These are phyloP conservation scores for Saccopteryx leptura DNA, from an alignment of 2,113 vertebrate genomes.

Conservation along the genomic window DNA sequence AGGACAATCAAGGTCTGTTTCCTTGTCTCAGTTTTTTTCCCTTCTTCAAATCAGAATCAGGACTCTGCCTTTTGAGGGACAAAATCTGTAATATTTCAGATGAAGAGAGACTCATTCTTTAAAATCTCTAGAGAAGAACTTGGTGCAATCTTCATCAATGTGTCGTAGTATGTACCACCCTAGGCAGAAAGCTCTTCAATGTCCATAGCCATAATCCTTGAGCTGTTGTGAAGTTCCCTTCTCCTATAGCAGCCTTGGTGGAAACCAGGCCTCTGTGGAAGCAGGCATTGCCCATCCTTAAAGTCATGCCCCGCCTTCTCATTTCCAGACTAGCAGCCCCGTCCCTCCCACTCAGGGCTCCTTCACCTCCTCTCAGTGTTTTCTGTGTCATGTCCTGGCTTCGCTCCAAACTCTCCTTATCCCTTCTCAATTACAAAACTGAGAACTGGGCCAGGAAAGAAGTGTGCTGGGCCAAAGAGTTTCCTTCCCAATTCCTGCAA, in stretches of 20 bases:
- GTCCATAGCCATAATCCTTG: not conserved
- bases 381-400: conserved; percentile 24
- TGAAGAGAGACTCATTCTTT: not conserved
- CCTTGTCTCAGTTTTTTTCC: not conserved
- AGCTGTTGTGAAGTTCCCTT: not conserved
- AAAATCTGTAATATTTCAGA: not conserved
- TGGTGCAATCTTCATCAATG: not conserved
- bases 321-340: not conserved
- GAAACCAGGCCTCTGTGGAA: not conserved
- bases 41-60: not conserved
- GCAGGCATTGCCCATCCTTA: not conserved
- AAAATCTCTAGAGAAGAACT: conserved; percentile 5
- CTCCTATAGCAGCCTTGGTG: not conserved
- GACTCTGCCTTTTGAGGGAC: not conserved
- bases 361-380: not conserved
- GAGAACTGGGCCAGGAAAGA: conserved; percentile 41
- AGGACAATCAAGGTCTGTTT: not conserved
- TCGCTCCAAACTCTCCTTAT: conserved; percentile 33
- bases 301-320: not conserved
- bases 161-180: not conserved
- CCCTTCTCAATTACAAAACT: conserved; percentile 65
- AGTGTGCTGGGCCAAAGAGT: conserved; percentile 31
- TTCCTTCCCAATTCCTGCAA: conserved; percentile 57
- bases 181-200: not conserved
- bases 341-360: not conserved